Evolutionary conservation across 2,113 vertebrate genomes (phyloP).

Genomic region (Pseudorasbora parva): DNA sequence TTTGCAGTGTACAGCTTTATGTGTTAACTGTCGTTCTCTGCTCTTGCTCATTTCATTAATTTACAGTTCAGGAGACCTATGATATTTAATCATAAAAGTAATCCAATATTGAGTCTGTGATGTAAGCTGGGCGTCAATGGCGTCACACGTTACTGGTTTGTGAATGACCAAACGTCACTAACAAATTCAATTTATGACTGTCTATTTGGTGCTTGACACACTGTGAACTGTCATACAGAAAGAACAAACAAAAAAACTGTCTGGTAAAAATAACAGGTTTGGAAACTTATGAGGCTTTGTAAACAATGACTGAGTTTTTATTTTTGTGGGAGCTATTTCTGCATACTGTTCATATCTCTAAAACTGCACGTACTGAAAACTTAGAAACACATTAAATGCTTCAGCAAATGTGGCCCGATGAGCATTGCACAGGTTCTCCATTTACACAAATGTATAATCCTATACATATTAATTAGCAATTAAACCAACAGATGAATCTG

Average conservation of each 20-base stretch:
- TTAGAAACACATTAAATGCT: slow-evolving; percentile 8
- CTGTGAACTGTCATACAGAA: not conserved
- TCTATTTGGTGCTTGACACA: not conserved
- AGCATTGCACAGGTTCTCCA: not conserved
- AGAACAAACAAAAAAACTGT: not conserved
- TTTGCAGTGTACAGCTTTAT: not conserved
- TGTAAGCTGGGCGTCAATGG: not conserved
- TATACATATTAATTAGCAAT: slow-evolving; percentile 34
- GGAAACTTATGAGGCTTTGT: not conserved
- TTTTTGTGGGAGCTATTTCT: not conserved
- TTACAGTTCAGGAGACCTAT: not conserved
- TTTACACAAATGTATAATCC: slow-evolving; percentile 20
- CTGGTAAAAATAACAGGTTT: not conserved
- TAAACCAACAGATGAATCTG: slow-evolving; percentile 24
- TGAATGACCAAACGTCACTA: not conserved
- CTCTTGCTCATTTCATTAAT: not conserved
- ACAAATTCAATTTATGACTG: not conserved
- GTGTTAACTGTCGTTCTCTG: not conserved
- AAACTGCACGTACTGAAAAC: slow-evolving; percentile 2
- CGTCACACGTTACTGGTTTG: not conserved
- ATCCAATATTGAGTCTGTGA: not conserved
- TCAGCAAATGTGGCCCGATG: not conserved
- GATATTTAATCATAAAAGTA: not conserved
- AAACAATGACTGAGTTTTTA: not conserved
- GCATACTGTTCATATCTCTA: not conserved